Evolutionary conservation across 2,797 vertebrate species (phyloP).

Genomic region (Sylvilagus floridanus): DNA sequence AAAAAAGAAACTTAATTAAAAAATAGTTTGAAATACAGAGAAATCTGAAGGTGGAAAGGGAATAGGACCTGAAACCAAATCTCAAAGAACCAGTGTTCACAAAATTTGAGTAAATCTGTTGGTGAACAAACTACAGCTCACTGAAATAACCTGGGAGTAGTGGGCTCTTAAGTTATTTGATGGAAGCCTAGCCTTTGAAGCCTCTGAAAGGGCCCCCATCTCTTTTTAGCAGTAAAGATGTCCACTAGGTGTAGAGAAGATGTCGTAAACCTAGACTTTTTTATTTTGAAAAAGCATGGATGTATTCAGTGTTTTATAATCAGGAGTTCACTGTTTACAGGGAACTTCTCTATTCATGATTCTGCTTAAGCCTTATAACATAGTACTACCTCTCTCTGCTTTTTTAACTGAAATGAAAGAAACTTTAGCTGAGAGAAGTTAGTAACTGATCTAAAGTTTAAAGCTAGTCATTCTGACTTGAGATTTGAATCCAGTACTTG

Average conservation of each 20-base stretch:
- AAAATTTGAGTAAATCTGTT: background rate
- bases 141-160: background rate
- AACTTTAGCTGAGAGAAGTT: constrained; percentile 13
- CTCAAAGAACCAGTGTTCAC: constrained; percentile 24
- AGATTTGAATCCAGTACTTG: constrained; percentile 41
- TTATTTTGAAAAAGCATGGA: constrained; percentile 37
- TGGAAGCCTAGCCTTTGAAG: constrained; percentile 13
- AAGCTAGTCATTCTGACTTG: background rate
- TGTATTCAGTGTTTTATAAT: background rate
- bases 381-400: background rate
- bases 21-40: background rate
- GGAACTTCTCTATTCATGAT: background rate
- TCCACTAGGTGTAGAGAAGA: background rate
- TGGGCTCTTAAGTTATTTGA: background rate
- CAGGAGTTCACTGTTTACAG: background rate
- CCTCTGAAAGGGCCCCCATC: background rate
- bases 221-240: constrained; percentile 2
- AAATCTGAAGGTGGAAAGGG: constrained; percentile 9
- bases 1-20: constrained; percentile 26
- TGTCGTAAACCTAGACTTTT: background rate
- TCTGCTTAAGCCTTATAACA: background rate
- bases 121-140: background rate
- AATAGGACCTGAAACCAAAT: background rate
- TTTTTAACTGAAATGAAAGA: background rate
- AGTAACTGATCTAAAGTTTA: constrained; percentile 12